Base-by-base conservation (phyloP, 2,113 vertebrate species). In the Sander vitreus region DNA sequence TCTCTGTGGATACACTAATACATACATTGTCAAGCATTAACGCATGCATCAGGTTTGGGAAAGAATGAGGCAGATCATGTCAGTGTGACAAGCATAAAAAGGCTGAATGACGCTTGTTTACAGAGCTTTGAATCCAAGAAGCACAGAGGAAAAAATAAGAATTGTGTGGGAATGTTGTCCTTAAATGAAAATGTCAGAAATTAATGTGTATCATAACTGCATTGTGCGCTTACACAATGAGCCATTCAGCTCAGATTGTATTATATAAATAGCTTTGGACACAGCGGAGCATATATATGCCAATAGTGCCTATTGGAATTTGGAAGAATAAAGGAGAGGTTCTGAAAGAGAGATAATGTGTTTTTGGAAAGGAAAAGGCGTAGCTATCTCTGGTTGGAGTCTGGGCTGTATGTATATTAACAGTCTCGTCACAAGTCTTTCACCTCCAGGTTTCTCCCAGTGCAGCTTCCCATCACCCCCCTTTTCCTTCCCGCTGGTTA, bases 301-400 rank as follows among this genome's bases (percentile, higher is more conserved):
- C 91, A 93, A 87, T 85, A 79, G 82, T 27, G 85, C 70, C 87
- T 80, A 75, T 89, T 92, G 85, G 84, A 91, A 91, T 88, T 92
- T 87, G 85, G 81, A 85, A 83, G 73, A 89, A 84, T 79, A 92
- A 86, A 87, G 78, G 57, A 64, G n/a, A 84, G 58, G 85, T 63
- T 89, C 54, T 76, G 55, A 90, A 82, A 89, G 84, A 80, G 76
- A 91, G 83, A 88, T 87, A 81, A 92, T 92, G 80, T 86, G 86
- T 89, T 91, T 91, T 90, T 88, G 75, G 73, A 85, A 71, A 88
- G 77, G 23, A 73, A 80, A 59, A 66, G 47, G 36, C 65, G 23
- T 51, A 43, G 79, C 75, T 85, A 80, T 90, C 87, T 86, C 48
- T 75, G 79, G 65, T 73, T 5, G 19, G 55, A 74, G 74, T 53